Evolutionary conservation across 2,888 invertebrate species (phyloP).

Genomic region (Amblyteles armatorius): DNA sequence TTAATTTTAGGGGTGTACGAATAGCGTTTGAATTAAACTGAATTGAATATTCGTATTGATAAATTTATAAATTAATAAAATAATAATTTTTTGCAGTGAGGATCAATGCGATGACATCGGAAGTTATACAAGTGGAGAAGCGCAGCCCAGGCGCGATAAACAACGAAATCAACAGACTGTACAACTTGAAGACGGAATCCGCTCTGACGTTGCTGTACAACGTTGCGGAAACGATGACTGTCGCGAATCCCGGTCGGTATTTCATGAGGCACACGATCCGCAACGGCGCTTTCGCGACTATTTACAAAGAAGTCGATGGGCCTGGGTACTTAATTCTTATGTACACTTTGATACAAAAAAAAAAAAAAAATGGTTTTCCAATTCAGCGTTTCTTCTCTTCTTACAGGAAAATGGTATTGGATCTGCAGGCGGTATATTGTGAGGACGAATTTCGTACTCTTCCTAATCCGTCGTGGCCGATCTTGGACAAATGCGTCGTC

Average conservation of each 20-base stretch:
- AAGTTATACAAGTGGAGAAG: slow-evolving; percentile 75
- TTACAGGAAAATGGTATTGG: slow-evolving; percentile 74
- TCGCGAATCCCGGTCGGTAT: slow-evolving; percentile 74
- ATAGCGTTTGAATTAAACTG: too few species aligned
- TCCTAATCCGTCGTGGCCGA: slow-evolving; percentile 74
- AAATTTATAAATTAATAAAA: too few species aligned
- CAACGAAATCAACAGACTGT: slow-evolving; percentile 76
- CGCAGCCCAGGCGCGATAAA: slow-evolving; percentile 73
- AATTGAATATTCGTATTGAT: too few species aligned
- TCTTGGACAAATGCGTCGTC: slow-evolving; percentile 73
- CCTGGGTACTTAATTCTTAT: slow-evolving; percentile 61
- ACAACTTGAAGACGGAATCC: slow-evolving; percentile 73
- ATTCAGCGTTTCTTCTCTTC: neutral
- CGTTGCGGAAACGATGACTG: slow-evolving; percentile 71
- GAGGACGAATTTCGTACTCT: slow-evolving; percentile 67
- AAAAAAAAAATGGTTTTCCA: neutral
- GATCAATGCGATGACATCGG: slow-evolving; percentile 69
- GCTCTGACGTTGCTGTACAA: slow-evolving; percentile 74
- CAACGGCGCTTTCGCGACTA: slow-evolving; percentile 74
- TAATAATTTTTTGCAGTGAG: slow-evolving; percentile 69
- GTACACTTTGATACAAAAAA: neutral
- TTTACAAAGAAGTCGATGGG: slow-evolving; percentile 72
- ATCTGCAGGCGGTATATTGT: slow-evolving; percentile 72
- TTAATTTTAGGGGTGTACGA: too few species aligned
- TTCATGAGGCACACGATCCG: slow-evolving; percentile 73